These are phyloP conservation scores for Heterotis niloticus DNA, from an alignment of 2,113 vertebrate genomes.

Conservation along the genomic window DNA sequence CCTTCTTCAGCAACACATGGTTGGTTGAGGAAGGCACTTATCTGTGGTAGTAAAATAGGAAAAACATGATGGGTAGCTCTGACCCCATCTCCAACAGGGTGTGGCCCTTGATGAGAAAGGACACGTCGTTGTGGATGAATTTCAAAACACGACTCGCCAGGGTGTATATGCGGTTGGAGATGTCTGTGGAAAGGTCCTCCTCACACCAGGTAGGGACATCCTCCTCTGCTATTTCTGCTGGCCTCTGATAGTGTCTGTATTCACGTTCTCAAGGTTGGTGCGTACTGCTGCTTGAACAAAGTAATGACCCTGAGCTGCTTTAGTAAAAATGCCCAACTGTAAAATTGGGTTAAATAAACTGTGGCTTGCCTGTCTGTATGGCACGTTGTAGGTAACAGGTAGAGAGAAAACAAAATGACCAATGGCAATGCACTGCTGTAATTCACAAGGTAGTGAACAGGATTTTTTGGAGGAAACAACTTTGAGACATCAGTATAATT, in stretches of 20 bases:
- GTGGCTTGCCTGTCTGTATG: too few relatives aligned
- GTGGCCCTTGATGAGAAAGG: slow-evolving; percentile 72
- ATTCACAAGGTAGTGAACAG: too few relatives aligned
- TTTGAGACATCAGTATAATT: too few relatives aligned
- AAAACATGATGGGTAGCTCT: slow-evolving; percentile 66
- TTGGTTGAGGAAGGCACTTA: too few relatives aligned
- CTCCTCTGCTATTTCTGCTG: neutral
- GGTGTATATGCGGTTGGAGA: slow-evolving; percentile 88
- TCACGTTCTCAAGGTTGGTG: neutral
- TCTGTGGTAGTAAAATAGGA: too few relatives aligned
- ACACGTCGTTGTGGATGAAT: slow-evolving; percentile 84
- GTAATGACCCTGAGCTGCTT: neutral
- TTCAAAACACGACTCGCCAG: slow-evolving; percentile 82
- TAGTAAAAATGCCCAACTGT: neutral
- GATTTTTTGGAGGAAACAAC: neutral
- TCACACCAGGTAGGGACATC: slow-evolving; percentile 79
- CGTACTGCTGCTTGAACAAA: too few relatives aligned
- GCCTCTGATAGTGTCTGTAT: neutral
- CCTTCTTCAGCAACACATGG: too few relatives aligned
- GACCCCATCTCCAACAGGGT: slow-evolving; percentile 60
- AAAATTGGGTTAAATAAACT: too few relatives aligned
- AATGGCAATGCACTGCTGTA: too few relatives aligned
- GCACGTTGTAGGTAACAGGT: too few relatives aligned
- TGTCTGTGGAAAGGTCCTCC: slow-evolving; percentile 86
- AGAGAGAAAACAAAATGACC: too few relatives aligned